phyloP scores from a whole-genome alignment of 2,888 invertebrate species.

The Cylindroiulus punctatus region DNA sequence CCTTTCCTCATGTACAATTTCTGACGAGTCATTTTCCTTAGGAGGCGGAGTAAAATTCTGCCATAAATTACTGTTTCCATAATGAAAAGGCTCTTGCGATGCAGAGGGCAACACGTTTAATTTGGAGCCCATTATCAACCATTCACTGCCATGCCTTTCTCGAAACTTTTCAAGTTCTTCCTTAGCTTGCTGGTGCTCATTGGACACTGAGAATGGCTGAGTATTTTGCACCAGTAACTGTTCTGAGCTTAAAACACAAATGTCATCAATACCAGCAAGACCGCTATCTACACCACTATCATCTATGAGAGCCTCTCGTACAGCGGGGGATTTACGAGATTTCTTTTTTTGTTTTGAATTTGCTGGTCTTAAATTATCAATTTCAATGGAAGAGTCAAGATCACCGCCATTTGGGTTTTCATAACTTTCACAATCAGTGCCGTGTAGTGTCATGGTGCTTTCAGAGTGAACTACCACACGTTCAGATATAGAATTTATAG shows the following conservation, averaged over 20 bases:
- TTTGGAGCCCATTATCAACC: constrained; percentile 66
- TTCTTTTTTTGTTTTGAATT: constrained; percentile 49
- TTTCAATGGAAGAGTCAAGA: not conserved
- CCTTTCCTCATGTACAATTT: not conserved
- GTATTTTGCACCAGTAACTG: not conserved
- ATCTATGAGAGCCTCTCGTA: constrained; percentile 51
- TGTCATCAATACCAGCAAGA: not conserved
- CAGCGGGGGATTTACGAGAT: constrained; percentile 30
- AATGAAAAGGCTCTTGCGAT: not conserved
- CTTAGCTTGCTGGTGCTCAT: constrained; percentile 63
- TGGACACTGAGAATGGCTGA: not conserved
- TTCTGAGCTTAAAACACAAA: not conserved
- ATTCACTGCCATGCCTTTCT: constrained; percentile 72
- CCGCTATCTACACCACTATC: not conserved
- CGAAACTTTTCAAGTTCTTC: constrained; percentile 72
- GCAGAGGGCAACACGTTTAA: constrained; percentile 37
- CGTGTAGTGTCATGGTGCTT: not conserved
- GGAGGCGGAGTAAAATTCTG: not conserved
- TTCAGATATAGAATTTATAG: constrained; percentile 16
- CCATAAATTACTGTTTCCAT: not conserved
- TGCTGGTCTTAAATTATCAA: constrained; percentile 7
- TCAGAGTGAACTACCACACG: not conserved
- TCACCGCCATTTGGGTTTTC: not conserved
- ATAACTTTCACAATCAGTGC: constrained; percentile 15
- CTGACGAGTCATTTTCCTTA: not conserved